These are phyloP conservation scores for Periophthalmodon schlosseri DNA, from an alignment of 2,113 vertebrate species.

Conservation along the genomic window DNA sequence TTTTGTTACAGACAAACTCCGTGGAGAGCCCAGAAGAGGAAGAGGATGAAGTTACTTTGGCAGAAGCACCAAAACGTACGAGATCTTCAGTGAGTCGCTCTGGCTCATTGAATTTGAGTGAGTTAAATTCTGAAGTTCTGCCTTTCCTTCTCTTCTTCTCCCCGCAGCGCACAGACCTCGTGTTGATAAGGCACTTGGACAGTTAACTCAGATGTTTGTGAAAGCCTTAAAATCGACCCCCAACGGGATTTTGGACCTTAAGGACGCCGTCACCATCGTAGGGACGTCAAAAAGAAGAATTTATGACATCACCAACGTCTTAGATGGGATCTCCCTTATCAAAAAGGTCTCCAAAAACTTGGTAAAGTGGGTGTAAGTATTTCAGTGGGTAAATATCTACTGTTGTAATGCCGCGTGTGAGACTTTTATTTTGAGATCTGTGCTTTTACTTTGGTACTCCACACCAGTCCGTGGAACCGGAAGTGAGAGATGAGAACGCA, in stretches of 20 bases:
- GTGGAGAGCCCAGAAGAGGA: not conserved
- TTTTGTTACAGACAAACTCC: not conserved
- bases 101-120: not conserved
- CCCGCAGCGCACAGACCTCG: slow-evolving; percentile 48
- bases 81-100: not conserved
- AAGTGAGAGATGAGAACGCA: no score
- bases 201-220: slow-evolving; percentile 89
- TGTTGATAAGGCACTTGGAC: slow-evolving; percentile 87
- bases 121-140: no score
- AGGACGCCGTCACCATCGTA: slow-evolving; percentile 83
- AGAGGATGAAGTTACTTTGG: not conserved
- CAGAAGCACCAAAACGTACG: not conserved
- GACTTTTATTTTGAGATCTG: no score
- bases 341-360: slow-evolving; percentile 94
- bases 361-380: slow-evolving; percentile 94
- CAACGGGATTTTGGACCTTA: slow-evolving; percentile 90
- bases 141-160: not conserved
- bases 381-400: not conserved
- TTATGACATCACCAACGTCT: slow-evolving; percentile 95
- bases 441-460: no score
- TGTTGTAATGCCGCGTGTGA: not conserved
- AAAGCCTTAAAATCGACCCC: slow-evolving; percentile 82
- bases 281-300: slow-evolving; percentile 90
- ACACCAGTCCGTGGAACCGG: no score
- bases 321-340: slow-evolving; percentile 93